Evolutionary conservation across 2,113 vertebrate species (phyloP), one percentile per base, ranked within the genome.

Genomic region (Electrona antarctica): DNA sequence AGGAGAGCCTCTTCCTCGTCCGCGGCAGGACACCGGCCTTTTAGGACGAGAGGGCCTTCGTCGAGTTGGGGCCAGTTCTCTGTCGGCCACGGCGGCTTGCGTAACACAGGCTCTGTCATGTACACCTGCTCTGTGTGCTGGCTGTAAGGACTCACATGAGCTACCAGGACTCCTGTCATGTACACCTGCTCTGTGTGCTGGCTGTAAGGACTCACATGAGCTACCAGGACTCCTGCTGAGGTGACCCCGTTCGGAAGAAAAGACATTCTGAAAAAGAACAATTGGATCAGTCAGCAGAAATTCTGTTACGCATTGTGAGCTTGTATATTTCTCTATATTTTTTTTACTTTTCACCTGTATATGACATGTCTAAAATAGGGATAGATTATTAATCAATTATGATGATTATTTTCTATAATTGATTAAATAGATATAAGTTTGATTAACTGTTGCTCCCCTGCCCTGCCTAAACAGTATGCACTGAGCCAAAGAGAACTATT

Each of bases 71-170:
- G 9, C 49, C 76, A 70, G 56, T 71, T 76, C 46, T 65, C 74
- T 6, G 56, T 76, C 1, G 46, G 41, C 6, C 15, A 4, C 1
- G 46, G 15, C 0, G 64, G 69, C 6, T 67, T 69, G 52, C 73
- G 88, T 58, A 92, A 67, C 80, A 75, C 61, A 7, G 88, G 84
- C 69, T 87, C 72, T 0, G 45, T 54, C 1, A 68, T 7, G 28
- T 74, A 69, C 46, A 70, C 58, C 0, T 82, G 62, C 0, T 52
- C 45, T 11, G 67, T 65, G n/a, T 64, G 7, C 21, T 49, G 46
- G 14, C 41, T 15, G 45, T 52, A 12, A 9, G 66, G 77, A 33
- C 29, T 1, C 33, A 60, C 13, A 7, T 73, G 62, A n/a, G 59
- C 29, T 7, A 45, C 29, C 15, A 60, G 47, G 33, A 78, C 67